Base-by-base conservation (phyloP, 2,888 invertebrate species). In the Cacoxenus indagator region DNA sequence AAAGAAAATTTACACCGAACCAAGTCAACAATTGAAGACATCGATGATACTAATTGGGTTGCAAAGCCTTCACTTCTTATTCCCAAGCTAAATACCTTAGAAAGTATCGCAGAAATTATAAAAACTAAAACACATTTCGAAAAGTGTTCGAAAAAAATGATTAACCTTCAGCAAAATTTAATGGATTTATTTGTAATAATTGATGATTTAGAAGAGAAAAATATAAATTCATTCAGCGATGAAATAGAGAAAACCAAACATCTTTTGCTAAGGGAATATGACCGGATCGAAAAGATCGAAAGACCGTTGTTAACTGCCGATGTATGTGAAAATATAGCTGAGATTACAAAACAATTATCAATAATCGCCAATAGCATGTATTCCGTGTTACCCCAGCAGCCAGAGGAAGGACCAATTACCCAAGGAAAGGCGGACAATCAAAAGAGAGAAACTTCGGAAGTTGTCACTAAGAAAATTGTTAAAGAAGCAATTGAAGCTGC, bases 171-270 rank as follows among this genome's bases (percentile, higher is more conserved):
- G 66, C 82, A 83, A 45, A 81, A 76, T 31, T 29, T 86, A 1
- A 87, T 87, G 86, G 83, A 85, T 4, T 73, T 81, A 26, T 86
- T 83, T 43, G 77, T 86, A 27, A 75, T 83, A n/a, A 70, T 80
- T 26, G 86, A 86, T 54, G 85, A 86, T 31, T 61, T 84, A 4
- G 29, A 75, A 4, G 71, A 78, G 22, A 75, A 77, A 8, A 72
- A 71, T 14, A 70, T 73, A 26, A 46, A 54, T n/a, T 19, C 1
- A 9, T 43, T 76, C 9, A 76, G 67, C 8, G 68, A 70, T 1
- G 4, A 45, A 1, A 76, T 81, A 22, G 82, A 84, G 24, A 65
- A 75, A 14, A 48, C 73, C 0, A 84, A 83, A 71, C 4, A 67
- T 1, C 22, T 69, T 54, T 72, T 76, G n/a, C 65, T 80, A 0